These are phyloP conservation scores for Mesochorus sp. DNA, from an alignment of 2,888 invertebrate species.

Conservation along the genomic window DNA sequence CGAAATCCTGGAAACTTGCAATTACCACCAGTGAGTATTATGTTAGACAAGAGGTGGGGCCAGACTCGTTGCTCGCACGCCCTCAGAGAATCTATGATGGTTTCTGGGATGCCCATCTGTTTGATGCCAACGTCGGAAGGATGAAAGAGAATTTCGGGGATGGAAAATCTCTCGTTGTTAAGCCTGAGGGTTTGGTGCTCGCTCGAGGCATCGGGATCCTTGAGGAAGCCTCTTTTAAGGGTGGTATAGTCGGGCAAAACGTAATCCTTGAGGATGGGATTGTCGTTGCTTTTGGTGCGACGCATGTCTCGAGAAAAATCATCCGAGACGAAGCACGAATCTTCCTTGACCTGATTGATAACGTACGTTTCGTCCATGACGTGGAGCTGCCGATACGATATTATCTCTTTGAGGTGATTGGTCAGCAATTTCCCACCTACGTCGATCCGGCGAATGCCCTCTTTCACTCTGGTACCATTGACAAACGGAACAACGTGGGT, in stretches of 20 bases:
- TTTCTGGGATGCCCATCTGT: constrained; percentile 96
- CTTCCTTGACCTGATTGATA: constrained; percentile 99
- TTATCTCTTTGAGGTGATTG: constrained; percentile 98
- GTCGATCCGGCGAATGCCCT: constrained; percentile 92
- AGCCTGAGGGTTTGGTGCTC: constrained; percentile 92
- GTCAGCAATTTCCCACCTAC: constrained; percentile 98
- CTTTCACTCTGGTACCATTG: constrained; percentile 85
- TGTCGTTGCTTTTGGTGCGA: constrained; percentile 85
- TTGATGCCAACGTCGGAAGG: constrained; percentile 97
- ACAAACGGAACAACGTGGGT: constrained; percentile 97
- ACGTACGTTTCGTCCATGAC: constrained; percentile 99
- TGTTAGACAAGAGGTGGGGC: constrained; percentile 91
- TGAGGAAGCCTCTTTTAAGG: constrained; percentile 90
- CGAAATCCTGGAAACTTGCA: constrained; percentile 92
- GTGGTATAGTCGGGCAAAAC: constrained; percentile 98
- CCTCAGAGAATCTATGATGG: constrained; percentile 90
- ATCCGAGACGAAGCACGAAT: constrained; percentile 95
- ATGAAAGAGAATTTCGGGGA: constrained; percentile 97
- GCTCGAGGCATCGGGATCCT: constrained; percentile 81
- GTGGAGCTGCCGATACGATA: constrained; percentile 97
- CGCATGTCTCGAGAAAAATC: constrained; percentile 92
- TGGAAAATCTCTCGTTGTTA: constrained; percentile 96
- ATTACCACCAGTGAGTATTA: constrained; percentile 93
- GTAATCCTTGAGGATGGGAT: constrained; percentile 93
- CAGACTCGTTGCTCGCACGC: constrained; percentile 89